Percentiles rank a stretch among this genome's conserved stretches.
These are phyloP conservation scores for Chrysomela aeneicollis DNA, from an alignment of 2,888 invertebrate species.

Conservation along the genomic window DNA sequence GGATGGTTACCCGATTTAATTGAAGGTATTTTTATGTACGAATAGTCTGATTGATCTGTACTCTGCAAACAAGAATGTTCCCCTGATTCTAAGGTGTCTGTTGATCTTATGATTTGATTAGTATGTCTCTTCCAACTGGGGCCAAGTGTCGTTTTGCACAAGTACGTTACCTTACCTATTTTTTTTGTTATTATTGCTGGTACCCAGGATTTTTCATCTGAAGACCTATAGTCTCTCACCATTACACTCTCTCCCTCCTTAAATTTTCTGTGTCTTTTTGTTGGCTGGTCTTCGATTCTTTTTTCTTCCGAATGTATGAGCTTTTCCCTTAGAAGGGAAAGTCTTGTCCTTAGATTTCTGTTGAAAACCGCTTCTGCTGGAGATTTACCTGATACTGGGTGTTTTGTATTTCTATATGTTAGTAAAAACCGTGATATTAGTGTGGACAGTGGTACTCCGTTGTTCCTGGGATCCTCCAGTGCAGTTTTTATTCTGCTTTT, in stretches of 20 bases:
- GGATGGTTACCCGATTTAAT: not conserved
- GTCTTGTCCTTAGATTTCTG: too few species aligned
- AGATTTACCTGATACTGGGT: too few species aligned
- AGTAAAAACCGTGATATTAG: not conserved
- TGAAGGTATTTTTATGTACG: not conserved
- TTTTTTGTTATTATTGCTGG: not conserved
- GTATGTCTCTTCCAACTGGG: not conserved
- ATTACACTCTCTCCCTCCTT: constrained; percentile 2
- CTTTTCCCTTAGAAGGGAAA: not conserved
- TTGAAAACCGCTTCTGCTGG: too few species aligned
- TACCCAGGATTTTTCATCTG: not conserved
- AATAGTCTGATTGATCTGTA: constrained; percentile 3
- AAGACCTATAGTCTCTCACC: not conserved
- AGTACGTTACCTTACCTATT: not conserved
- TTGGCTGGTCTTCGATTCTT: not conserved
- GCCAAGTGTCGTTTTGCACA: not conserved
- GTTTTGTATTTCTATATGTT: not conserved
- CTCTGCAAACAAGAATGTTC: constrained; percentile 12
- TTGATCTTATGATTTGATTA: not conserved
- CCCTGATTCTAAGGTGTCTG: not conserved
- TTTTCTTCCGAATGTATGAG: not conserved
- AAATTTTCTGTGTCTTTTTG: not conserved
- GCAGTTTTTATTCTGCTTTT: not conserved
- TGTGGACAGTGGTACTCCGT: not conserved
- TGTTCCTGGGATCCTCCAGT: not conserved